These are phyloP conservation scores for Danio albolineatus DNA, from an alignment of 2,797 vertebrate genomes.

Conservation along the genomic window DNA sequence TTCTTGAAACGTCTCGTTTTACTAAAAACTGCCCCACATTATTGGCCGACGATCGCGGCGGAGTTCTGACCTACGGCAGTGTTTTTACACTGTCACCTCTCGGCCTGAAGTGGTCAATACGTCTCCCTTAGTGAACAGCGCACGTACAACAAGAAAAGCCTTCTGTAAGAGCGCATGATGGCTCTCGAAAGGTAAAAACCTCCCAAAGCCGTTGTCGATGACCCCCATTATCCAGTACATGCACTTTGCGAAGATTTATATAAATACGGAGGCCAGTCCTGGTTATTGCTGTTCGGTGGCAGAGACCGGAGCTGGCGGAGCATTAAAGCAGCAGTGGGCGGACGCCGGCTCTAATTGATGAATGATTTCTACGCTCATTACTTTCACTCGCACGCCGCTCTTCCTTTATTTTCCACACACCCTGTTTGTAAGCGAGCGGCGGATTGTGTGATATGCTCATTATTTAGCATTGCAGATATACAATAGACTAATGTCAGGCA, in stretches of 20 bases:
- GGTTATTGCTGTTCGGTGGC: constrained; percentile 72
- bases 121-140: constrained; percentile 8
- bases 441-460: constrained; percentile 59
- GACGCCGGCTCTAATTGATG: neutral
- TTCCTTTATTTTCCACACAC: constrained; percentile 37
- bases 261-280: constrained; percentile 71
- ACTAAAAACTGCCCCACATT: neutral
- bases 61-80: neutral
- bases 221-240: constrained; percentile 80
- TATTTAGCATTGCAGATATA: constrained; percentile 62
- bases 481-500: constrained; percentile 61
- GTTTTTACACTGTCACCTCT: constrained; percentile 1
- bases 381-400: constrained; percentile 13
- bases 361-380: constrained; percentile 29
- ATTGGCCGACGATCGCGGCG: too few relatives aligned
- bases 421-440: constrained; percentile 36
- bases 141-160: constrained; percentile 29
- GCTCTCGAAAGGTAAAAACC: constrained; percentile 33
- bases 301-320: constrained; percentile 61
- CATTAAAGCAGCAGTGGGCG: constrained; percentile 10
- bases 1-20: too few relatives aligned
- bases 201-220: constrained; percentile 70
- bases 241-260: constrained; percentile 66
- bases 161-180: constrained; percentile 46
- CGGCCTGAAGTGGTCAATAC: neutral